Percentiles rank a stretch among this genome's conserved stretches.
These are phyloP conservation scores for Venusia cambrica DNA, from an alignment of 2,888 invertebrate genomes.

Conservation along the genomic window DNA sequence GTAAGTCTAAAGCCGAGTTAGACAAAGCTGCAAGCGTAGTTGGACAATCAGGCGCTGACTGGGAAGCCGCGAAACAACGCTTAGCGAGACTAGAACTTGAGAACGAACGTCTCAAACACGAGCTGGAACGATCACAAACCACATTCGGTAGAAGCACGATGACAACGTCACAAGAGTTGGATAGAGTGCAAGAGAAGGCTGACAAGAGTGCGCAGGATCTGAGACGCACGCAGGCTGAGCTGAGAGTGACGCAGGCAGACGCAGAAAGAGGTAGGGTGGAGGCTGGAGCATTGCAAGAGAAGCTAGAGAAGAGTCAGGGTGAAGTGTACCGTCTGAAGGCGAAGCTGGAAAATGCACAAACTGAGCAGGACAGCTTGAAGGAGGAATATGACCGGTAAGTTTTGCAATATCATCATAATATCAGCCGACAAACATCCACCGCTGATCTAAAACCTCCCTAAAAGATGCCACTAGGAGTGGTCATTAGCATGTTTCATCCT, in stretches of 20 bases:
- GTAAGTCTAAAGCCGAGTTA: constrained; percentile 95
- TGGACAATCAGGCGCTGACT: constrained; percentile 93
- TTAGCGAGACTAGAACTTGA: constrained; percentile 93
- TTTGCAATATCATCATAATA: no score
- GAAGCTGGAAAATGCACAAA: constrained; percentile 96
- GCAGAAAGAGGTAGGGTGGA: constrained; percentile 92
- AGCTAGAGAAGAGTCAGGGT: constrained; percentile 96
- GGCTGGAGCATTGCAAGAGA: constrained; percentile 92
- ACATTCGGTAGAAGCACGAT: constrained; percentile 91
- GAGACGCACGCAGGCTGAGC: constrained; percentile 92
- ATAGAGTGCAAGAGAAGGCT: constrained; percentile 90
- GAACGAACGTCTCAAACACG: constrained; percentile 93
- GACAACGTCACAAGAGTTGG: constrained; percentile 90
- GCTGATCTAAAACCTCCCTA: no score
- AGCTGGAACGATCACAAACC: constrained; percentile 91
- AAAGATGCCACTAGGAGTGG: no score
- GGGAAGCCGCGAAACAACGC: constrained; percentile 92
- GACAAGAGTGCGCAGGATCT: constrained; percentile 92
- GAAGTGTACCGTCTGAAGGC: constrained; percentile 97
- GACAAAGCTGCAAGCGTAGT: constrained; percentile 95
- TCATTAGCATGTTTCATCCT: no score
- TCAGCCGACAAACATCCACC: no score
- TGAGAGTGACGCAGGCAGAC: constrained; percentile 95
- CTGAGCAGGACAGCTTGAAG: constrained; percentile 94
- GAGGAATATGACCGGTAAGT: constrained; percentile 90